Evolutionary conservation across 2,888 invertebrate species (phyloP), one percentile per base, ranked within the genome.

Genomic region (Acrocyrtus sp.): DNA sequence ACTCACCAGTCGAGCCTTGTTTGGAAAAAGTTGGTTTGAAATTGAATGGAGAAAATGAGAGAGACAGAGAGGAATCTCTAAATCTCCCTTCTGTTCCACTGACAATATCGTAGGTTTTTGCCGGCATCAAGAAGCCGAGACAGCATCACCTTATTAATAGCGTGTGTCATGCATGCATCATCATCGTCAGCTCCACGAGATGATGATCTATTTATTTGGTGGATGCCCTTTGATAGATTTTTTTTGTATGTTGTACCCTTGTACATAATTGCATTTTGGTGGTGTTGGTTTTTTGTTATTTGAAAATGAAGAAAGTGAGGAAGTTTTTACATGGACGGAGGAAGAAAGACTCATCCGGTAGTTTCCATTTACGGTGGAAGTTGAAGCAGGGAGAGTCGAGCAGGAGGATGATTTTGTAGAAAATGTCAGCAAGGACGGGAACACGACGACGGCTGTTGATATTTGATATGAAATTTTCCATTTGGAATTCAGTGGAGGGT

Each of bases 391-490:
- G 29, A 22, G n/a, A 27, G n/a, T 21, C 19, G 8, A 2, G 21
- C 21, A 4, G 8, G 17, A 21, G 48, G 10, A 19, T 10, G 26
- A 1, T n/a, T 8, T 34, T 34, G 34, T 34, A 34, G 34, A 34
- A 34, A 34, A 5, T 34, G 34, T 8, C 34, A 34, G 34, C 12
- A 34, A 34, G 34, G 12, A 34, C 5, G 12, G 34, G 34, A 12
- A 34, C n/a, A 34, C 56, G 61, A 70, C 65, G 66, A 66, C 69
- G 69, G 27, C 69, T 69, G 73, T 57, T 76, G 79, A 79, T 79
- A 79, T 78, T 79, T 76, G 79, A 79, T 79, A 79, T 79, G 77
- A 79, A 79, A 79, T 78, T 76, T 78, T 75, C 75, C 72, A 78
- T 80, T 78, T 76, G 76, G 77, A 77, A 76, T 76, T 80, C 78